A percentile compares a stretch with the other conserved stretches of the same genome.
Conservation (phyloP, 2,797 vertebrate species). For the Periparus ater region DNA sequence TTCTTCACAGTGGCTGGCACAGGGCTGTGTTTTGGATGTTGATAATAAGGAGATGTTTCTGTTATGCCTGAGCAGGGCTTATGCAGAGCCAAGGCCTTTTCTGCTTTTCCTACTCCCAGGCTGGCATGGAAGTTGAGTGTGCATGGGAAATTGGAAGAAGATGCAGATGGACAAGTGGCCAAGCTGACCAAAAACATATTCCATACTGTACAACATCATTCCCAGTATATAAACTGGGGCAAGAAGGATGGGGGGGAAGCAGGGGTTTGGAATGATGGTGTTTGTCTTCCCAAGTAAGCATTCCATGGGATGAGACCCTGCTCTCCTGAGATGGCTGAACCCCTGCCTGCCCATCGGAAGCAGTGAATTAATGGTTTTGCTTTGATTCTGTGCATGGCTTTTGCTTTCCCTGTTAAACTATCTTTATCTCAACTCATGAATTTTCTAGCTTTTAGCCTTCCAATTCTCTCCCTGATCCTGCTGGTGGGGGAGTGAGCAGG, state of each 20-base stretch:
- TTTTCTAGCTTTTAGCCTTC: background rate
- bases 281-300: background rate
- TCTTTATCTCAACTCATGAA: background rate
- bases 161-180: background rate
- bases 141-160: too few species aligned
- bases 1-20: background rate
- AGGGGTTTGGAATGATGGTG: background rate
- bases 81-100: background rate
- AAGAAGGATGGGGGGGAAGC: background rate
- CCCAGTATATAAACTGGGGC: background rate
- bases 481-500: background rate
- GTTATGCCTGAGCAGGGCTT: background rate
- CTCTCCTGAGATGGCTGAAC: background rate
- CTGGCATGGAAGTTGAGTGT: accelerated
- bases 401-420: background rate
- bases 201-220: background rate
- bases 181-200: background rate
- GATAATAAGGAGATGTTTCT: background rate
- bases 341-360: background rate
- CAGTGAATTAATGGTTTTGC: background rate
- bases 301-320: background rate
- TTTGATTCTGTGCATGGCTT: background rate
- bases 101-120: background rate
- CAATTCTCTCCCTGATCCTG: background rate
- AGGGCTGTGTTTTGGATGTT: background rate